Conservation (phyloP, 2,797 vertebrate species). For the Remorina albescens region DNA sequence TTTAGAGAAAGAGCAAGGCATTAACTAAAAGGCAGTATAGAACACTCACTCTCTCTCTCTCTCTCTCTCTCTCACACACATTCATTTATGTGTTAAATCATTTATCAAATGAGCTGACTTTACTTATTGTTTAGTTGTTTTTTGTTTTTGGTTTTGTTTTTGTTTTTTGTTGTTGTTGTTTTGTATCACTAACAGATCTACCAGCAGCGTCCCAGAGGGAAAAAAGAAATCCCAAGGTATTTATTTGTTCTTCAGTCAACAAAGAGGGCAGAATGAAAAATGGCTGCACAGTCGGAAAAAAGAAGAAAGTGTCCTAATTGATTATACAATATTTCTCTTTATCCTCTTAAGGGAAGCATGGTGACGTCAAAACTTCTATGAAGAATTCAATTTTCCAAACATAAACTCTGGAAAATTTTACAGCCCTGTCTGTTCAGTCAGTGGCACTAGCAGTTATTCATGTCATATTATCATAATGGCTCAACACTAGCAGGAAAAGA, state of each 20-base stretch:
- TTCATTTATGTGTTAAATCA: background rate
- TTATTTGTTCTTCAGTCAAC: conserved; percentile 4
- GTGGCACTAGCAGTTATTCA: conserved; percentile 16
- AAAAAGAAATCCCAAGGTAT: background rate
- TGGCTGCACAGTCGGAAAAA: background rate
- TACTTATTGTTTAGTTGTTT: too few species aligned
- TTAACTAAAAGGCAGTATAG: conserved; percentile 17
- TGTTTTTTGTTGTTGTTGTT: background rate
- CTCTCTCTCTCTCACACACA: background rate
- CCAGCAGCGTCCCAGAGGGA: background rate
- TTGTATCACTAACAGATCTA: background rate
- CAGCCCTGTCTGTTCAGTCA: conserved; percentile 18
- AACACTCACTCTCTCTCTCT: too few species aligned
- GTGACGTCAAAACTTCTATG: background rate
- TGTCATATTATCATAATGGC: conserved; percentile 26
- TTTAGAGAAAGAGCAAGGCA: background rate
- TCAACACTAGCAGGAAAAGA: conserved; percentile 14
- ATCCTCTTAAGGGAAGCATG: background rate
- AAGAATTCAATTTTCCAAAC: conserved; percentile 21
- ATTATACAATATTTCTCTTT: background rate
- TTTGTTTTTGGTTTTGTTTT: conserved; percentile 3
- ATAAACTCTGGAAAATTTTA: conserved; percentile 2
- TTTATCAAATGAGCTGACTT: background rate
- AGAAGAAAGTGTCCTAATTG: background rate
- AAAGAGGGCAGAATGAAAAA: background rate